phyloP scores from a whole-genome alignment of 2,113 vertebrate genomes.

The Pseudopipra pipra region DNA sequence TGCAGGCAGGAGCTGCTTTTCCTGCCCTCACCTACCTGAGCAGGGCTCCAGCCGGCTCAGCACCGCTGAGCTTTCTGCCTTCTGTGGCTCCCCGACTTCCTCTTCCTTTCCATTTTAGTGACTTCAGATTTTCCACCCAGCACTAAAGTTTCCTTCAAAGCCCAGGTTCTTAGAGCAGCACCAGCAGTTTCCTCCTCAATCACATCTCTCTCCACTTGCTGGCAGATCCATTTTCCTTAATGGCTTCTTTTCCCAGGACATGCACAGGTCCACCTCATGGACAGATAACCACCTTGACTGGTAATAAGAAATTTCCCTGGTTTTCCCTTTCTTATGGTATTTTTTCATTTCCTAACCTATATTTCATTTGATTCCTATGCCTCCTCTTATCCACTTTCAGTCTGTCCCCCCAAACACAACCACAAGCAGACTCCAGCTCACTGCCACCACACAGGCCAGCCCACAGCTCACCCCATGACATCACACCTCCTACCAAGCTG shows the following conservation, averaged over 20 bases:
- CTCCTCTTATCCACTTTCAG: background rate
- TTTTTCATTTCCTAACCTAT: background rate
- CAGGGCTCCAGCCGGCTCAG: background rate
- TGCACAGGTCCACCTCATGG: fast-evolving
- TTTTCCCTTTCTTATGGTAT: fast-evolving
- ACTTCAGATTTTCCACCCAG: constrained; percentile 11
- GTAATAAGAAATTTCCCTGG: background rate
- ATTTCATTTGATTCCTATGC: background rate
- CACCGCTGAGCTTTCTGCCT: background rate
- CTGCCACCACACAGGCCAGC: fast-evolving
- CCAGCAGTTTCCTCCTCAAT: background rate
- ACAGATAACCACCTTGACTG: background rate
- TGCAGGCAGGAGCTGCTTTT: background rate
- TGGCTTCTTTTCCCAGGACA: background rate
- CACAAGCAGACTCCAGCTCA: background rate
- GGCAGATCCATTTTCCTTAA: background rate
- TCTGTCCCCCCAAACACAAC: too few species aligned
- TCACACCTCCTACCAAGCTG: background rate
- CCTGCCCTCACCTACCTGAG: background rate
- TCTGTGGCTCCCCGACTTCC: background rate
- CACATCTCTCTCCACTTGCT: background rate
- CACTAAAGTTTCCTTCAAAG: background rate
- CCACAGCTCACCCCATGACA: fast-evolving
- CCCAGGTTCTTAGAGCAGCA: background rate
- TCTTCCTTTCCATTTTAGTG: background rate